Conservation (phyloP, 2,113 vertebrate genomes). For the Ciconia maguari region DNA sequence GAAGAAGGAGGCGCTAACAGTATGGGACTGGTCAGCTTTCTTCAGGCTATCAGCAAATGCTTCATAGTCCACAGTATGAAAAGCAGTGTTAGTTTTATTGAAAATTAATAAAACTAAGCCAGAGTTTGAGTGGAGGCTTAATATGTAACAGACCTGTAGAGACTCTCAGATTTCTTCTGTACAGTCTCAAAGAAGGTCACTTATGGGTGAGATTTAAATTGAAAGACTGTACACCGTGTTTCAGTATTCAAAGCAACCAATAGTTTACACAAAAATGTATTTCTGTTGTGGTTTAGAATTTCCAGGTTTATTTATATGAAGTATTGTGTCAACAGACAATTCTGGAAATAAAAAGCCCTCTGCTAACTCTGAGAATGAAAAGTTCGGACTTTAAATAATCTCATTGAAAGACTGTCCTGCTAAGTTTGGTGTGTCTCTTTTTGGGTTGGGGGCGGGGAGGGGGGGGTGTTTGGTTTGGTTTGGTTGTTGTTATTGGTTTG, state of each 20-base stretch:
- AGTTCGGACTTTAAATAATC: neutral
- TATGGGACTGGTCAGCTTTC: neutral
- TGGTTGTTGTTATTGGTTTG: neutral
- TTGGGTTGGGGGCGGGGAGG: neutral
- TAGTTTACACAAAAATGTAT: neutral
- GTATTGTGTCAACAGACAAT: neutral
- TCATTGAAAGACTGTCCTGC: neutral
- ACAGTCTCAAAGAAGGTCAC: neutral
- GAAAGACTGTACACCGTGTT: neutral
- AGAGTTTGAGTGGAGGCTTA: neutral
- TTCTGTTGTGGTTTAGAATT: neutral
- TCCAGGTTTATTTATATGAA: neutral
- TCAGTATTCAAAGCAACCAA: neutral
- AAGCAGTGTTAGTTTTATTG: neutral
- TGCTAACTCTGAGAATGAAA: neutral
- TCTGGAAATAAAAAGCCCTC: neutral
- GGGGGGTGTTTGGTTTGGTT: neutral
- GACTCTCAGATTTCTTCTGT: neutral
- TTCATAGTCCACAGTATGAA: neutral
- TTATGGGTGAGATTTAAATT: neutral
- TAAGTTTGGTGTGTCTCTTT: neutral
- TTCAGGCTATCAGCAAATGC: neutral
- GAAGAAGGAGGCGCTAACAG: neutral
- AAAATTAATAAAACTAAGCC: neutral
- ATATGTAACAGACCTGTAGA: neutral